A percentile compares a stretch with the other conserved stretches of the same genome.
These are phyloP conservation scores for Dascillus cervinus DNA, from an alignment of 2,888 invertebrate species.

Conservation along the genomic window DNA sequence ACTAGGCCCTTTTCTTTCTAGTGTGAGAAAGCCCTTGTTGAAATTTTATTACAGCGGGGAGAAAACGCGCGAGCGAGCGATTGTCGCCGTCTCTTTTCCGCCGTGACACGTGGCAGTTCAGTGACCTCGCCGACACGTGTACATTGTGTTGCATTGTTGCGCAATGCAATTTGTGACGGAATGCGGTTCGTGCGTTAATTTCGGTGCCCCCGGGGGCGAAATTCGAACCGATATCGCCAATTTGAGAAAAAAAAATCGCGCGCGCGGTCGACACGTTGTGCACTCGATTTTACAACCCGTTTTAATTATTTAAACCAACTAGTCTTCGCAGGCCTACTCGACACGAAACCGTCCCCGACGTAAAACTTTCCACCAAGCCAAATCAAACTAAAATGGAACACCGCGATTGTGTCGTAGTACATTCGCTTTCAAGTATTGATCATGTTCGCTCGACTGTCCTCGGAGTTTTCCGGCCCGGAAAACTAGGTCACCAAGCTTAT, in stretches of 20 bases:
- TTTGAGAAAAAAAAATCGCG: too few relatives aligned
- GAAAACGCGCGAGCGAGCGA: conserved; percentile 11
- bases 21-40: conserved; percentile 20
- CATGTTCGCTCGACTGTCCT: conserved; percentile 21
- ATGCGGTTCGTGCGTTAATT: conserved; percentile 14
- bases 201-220: too few relatives aligned
- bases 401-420: conserved; percentile 19
- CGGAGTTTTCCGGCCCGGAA: conserved; percentile 21
- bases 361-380: too few relatives aligned
- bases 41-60: conserved; percentile 21
- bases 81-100: conserved; percentile 23
- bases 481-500: conserved; percentile 31
- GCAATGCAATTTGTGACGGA: conserved; percentile 22
- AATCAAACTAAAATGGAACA: conserved; percentile 23
- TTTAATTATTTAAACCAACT: too few relatives aligned
- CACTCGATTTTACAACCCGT: too few relatives aligned
- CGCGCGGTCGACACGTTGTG: too few relatives aligned
- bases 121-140: conserved; percentile 32
- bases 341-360: conserved; percentile 5
- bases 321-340: too few relatives aligned
- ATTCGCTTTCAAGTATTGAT: conserved; percentile 31
- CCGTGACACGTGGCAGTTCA: conserved; percentile 32
- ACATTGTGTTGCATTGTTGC: conserved; percentile 19
- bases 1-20: conserved; percentile 13
- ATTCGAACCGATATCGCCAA: too few relatives aligned